These are phyloP conservation scores for Camponotus floridanus DNA, from an alignment of 1,140 invertebrate species.

Conservation along the genomic window DNA sequence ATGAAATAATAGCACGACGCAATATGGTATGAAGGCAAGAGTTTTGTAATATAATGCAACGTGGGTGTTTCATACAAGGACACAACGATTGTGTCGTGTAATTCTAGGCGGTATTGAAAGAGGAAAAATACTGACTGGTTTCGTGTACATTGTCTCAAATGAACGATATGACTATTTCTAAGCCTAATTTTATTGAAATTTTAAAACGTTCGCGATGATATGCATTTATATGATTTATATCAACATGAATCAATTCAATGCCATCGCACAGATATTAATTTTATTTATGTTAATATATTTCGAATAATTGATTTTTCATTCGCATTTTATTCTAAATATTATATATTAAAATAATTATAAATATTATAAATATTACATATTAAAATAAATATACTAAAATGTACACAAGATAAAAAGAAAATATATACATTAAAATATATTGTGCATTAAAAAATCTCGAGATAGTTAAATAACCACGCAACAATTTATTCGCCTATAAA, in stretches of 20 bases:
- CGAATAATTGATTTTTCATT: no score
- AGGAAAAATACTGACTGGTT: conserved; percentile 39
- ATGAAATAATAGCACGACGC: conserved; percentile 7
- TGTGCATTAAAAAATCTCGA: no score
- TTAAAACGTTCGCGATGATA: conserved; percentile 5
- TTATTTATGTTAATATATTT: neutral
- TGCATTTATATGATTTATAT: conserved; percentile 25
- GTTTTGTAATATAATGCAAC: conserved; percentile 40
- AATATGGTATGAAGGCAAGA: neutral
- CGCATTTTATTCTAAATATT: no score
- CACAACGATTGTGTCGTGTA: conserved; percentile 33
- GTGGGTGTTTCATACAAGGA: conserved; percentile 62
- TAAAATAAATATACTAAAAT: no score
- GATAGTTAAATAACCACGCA: neutral
- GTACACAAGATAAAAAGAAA: no score
- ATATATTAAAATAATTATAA: no score
- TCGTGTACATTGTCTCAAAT: conserved; percentile 1
- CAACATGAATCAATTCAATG: neutral
- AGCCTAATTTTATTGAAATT: conserved; percentile 24
- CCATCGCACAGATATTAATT: neutral
- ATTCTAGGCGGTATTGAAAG: conserved; percentile 37
- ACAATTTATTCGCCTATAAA: neutral
- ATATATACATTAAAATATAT: no score
- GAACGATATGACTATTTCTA: neutral
- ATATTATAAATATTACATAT: no score